Evolutionary conservation across 2,888 invertebrate genomes (phyloP).

Genomic region (Blastobasis adustella): DNA sequence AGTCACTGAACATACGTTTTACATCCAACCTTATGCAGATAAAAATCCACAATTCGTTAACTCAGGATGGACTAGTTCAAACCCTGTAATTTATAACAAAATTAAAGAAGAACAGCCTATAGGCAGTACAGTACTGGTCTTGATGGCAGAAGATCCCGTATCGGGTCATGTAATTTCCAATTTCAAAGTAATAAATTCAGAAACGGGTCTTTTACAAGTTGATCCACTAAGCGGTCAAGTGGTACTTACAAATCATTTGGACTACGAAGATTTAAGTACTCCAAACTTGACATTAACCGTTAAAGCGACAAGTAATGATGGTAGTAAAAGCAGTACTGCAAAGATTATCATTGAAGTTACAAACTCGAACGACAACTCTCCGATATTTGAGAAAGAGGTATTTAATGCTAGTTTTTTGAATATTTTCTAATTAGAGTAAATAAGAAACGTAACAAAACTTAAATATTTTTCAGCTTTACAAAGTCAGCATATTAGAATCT

Average conservation of each 20-base stretch:
- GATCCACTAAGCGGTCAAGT: constrained; percentile 83
- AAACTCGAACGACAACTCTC: constrained; percentile 87
- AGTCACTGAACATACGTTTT: constrained; percentile 81
- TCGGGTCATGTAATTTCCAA: constrained; percentile 77
- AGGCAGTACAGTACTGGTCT: constrained; percentile 80
- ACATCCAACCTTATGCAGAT: constrained; percentile 85
- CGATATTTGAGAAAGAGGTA: constrained; percentile 78
- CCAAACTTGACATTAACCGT: constrained; percentile 75
- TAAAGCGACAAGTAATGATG: constrained; percentile 69
- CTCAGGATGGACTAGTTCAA: constrained; percentile 81
- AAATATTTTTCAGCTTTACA: constrained; percentile 71
- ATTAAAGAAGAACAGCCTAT: constrained; percentile 86
- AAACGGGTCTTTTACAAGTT: constrained; percentile 71
- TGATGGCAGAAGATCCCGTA: constrained; percentile 82
- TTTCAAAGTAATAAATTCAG: constrained; percentile 73
- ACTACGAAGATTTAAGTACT: constrained; percentile 82
- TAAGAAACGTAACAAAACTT: neutral
- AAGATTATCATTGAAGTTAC: constrained; percentile 80
- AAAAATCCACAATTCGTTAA: constrained; percentile 84
- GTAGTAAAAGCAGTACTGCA: constrained; percentile 77
- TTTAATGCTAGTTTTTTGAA: neutral
- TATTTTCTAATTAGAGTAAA: neutral
- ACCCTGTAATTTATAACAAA: constrained; percentile 78
- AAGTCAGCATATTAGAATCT: constrained; percentile 82
- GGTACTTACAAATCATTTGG: constrained; percentile 81